Percentiles rank a stretch among this genome's conserved stretches.
These are phyloP conservation scores for Drymodes brunneopygia DNA, from an alignment of 2,113 vertebrate species.

Conservation along the genomic window DNA sequence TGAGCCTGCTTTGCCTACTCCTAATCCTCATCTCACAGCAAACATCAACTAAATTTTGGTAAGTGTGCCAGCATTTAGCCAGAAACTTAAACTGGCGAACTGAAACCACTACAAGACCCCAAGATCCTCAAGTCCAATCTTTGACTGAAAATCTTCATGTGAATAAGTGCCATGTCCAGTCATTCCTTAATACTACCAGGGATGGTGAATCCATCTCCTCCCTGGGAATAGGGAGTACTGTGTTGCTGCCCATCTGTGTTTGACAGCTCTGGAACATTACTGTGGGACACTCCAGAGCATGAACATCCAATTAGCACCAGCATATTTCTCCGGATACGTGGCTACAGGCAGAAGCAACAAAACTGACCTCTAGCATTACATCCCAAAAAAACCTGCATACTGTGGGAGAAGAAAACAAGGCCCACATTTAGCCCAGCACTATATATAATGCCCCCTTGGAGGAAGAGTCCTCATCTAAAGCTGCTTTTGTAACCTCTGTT, in stretches of 20 bases:
- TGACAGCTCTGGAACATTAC: neutral
- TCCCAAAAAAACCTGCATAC: neutral
- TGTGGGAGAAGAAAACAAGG: neutral
- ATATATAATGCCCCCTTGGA: accelerated
- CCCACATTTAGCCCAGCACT: neutral
- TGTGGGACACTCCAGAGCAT: neutral
- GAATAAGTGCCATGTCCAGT: neutral
- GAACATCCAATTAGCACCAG: neutral
- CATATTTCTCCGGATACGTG: neutral
- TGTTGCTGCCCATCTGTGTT: neutral
- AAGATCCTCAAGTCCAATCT: neutral
- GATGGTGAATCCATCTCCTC: neutral
- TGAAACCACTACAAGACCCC: too few species aligned
- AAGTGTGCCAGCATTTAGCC: too few species aligned
- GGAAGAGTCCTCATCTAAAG: neutral
- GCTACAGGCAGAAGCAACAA: neutral
- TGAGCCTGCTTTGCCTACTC: too few species aligned
- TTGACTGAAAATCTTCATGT: neutral
- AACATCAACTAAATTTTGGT: too few species aligned
- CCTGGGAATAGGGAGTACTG: neutral
- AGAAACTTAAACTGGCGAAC: too few species aligned
- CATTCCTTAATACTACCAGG: neutral
- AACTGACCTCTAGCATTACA: neutral
- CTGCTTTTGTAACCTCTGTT: neutral
- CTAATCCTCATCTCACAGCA: too few species aligned